Conservation (phyloP, 2,113 vertebrate genomes). For the Myrmecophaga tridactyla region DNA sequence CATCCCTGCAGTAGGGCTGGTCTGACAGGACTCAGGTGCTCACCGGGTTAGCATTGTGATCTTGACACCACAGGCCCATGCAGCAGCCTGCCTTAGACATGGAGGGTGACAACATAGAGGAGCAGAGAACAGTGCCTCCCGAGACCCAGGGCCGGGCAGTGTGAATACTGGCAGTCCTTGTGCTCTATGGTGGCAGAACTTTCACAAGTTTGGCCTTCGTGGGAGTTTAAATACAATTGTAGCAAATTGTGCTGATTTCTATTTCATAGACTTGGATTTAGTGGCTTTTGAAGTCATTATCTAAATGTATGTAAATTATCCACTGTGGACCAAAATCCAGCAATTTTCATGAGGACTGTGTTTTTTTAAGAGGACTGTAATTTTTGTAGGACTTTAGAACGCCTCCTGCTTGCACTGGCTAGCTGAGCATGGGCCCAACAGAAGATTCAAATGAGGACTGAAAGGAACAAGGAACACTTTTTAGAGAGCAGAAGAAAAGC, state of each 20-base stretch:
- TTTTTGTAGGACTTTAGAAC: constrained; percentile 47
- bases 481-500: constrained; percentile 19
- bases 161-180: background rate
- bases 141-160: background rate
- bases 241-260: constrained; percentile 24
- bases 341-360: constrained; percentile 23
- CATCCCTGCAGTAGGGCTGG: background rate
- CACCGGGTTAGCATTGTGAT: background rate
- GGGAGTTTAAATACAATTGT: background rate
- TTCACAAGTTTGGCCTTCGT: background rate
- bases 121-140: no score
- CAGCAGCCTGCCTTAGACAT: background rate
- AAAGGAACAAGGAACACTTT: background rate
- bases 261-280: background rate
- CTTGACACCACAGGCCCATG: fast-evolving
- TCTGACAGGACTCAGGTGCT: background rate
- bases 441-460: constrained; percentile 7
- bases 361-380: constrained; percentile 33
- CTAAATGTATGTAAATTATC: constrained; percentile 40
- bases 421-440: constrained; percentile 25
- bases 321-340: constrained; percentile 18
- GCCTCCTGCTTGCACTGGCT: background rate
- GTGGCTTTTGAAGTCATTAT: constrained; percentile 33
- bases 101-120: background rate
- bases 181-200: background rate